Evolutionary conservation across 2,113 vertebrate genomes (phyloP).

Genomic region (Diadophis punctatus): DNA sequence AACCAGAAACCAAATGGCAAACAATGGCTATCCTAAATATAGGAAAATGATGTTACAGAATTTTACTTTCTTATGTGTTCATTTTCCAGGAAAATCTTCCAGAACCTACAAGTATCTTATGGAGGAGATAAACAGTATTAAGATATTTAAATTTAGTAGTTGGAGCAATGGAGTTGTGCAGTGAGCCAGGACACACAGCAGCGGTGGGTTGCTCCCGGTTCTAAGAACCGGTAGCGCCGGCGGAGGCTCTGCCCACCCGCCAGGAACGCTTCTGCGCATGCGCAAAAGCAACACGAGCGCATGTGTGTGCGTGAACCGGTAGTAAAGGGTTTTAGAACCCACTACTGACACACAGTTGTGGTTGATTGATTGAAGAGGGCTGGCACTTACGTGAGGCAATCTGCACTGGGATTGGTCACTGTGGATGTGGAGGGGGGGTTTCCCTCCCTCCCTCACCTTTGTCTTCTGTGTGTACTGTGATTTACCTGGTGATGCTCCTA

Average conservation of each 20-base stretch:
- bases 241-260: too few relatives aligned
- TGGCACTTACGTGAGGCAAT: not conserved
- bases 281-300: too few relatives aligned
- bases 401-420: not conserved
- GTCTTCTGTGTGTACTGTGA: not conserved
- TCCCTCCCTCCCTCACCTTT: not conserved
- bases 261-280: too few relatives aligned
- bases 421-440: not conserved
- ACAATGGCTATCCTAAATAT: not conserved
- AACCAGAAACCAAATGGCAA: not conserved
- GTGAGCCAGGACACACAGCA: not conserved
- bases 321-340: too few relatives aligned
- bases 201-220: too few relatives aligned
- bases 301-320: too few relatives aligned
- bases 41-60: not conserved
- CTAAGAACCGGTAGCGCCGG: too few relatives aligned
- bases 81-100: not conserved
- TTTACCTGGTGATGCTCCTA: not conserved
- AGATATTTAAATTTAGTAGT: not conserved
- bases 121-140: not conserved
- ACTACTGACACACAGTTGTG: too few relatives aligned
- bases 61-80: not conserved
- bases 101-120: not conserved
- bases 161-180: not conserved
- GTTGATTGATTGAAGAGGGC: not conserved